Evolutionary conservation across 2,797 vertebrate species (phyloP).

Genomic region (Triplophysa bombifrons): DNA sequence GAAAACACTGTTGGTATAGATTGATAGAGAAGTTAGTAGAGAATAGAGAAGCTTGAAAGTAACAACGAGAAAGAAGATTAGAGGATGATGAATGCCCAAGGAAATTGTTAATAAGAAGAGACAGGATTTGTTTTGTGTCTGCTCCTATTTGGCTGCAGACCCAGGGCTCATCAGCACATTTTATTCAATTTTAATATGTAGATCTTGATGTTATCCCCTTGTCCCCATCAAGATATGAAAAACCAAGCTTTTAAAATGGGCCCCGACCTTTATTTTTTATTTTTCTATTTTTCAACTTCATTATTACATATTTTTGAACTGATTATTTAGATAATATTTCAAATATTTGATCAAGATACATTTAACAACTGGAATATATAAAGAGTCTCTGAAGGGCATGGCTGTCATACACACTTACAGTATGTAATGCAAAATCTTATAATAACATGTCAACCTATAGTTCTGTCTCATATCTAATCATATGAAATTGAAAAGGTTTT

Average conservation of each 20-base stretch:
- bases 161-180: slow-evolving; percentile 18
- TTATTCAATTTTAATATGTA: slow-evolving; percentile 14
- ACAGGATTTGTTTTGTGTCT: slow-evolving; percentile 23
- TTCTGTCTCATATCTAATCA: no score
- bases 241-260: not conserved
- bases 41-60: not conserved
- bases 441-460: no score
- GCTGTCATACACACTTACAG: not conserved
- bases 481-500: no score
- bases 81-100: slow-evolving; percentile 16
- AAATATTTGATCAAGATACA: not conserved
- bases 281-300: not conserved
- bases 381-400: no score
- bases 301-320: not conserved
- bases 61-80: not conserved
- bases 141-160: slow-evolving; percentile 32
- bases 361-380: not conserved
- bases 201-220: not conserved
- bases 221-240: slow-evolving; percentile 19
- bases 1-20: not conserved
- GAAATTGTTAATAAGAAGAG: slow-evolving; percentile 19
- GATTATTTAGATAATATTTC: not conserved
- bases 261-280: not conserved
- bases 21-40: no score
- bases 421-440: not conserved